Conservation (phyloP, 2,113 vertebrate species). For the Macaca mulatta region DNA sequence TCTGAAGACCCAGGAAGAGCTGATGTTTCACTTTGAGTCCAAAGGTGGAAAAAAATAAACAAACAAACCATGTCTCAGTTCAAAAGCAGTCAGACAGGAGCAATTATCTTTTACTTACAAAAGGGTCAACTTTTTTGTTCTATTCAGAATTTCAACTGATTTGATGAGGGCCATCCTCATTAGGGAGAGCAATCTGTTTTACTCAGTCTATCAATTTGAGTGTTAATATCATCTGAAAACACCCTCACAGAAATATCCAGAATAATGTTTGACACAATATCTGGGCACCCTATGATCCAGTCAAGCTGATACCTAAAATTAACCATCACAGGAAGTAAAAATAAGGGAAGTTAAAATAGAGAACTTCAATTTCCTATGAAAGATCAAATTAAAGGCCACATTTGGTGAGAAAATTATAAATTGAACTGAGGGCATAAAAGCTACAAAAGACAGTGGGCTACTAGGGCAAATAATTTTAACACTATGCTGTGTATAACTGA, state of each 20-base stretch:
- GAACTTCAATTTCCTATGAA: slow-evolving; percentile 5
- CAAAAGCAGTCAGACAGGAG: neutral
- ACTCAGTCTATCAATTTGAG: neutral
- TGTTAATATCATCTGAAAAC: neutral
- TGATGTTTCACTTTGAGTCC: neutral
- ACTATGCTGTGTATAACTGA: neutral
- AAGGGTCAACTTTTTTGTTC: neutral
- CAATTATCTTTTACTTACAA: neutral
- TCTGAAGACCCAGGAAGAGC: neutral
- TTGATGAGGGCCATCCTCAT: neutral
- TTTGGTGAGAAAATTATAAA: neutral
- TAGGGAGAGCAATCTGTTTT: neutral
- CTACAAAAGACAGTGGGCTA: neutral
- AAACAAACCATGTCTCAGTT: neutral
- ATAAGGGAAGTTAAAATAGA: neutral
- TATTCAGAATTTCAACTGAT: neutral
- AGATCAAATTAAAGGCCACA: neutral
- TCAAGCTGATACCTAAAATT: neutral
- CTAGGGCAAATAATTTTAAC: neutral
- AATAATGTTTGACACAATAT: slow-evolving; percentile 35
- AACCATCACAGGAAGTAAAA: slow-evolving; percentile 7
- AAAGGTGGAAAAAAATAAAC: neutral
- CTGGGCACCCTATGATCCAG: neutral
- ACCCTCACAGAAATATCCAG: neutral
- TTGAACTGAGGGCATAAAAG: neutral